Conservation (phyloP, 2,888 invertebrate genomes). For the Aspidapion aeneum region DNA sequence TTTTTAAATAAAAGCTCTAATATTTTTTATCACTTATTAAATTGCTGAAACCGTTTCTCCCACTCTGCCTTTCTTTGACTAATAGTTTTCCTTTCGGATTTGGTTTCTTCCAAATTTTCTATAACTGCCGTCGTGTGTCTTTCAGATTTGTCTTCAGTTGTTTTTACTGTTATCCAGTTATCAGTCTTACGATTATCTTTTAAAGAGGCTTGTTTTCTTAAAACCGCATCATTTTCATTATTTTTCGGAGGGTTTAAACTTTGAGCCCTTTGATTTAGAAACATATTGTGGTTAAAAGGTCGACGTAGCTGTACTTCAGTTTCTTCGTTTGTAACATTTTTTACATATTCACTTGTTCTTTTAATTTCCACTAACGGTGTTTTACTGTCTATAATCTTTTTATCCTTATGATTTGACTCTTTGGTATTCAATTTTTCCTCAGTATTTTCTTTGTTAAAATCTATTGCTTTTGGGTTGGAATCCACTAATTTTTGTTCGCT, state of each 20-base stretch:
- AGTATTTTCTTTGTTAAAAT: slow-evolving; percentile 23
- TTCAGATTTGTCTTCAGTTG: slow-evolving; percentile 34
- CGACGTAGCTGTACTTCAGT: slow-evolving; percentile 41
- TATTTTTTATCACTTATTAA: slow-evolving; percentile 54
- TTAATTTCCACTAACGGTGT: slow-evolving; percentile 31
- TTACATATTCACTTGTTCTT: slow-evolving; percentile 18
- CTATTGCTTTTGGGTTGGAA: slow-evolving; percentile 41
- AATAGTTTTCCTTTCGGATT: slow-evolving; percentile 56
- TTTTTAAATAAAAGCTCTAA: too few species aligned
- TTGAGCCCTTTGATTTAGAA: slow-evolving; percentile 36
- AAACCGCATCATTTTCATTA: slow-evolving; percentile 33
- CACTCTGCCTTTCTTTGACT: slow-evolving; percentile 73
- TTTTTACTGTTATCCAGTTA: slow-evolving; percentile 38
- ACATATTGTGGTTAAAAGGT: slow-evolving; percentile 36
- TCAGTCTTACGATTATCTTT: slow-evolving; percentile 41
- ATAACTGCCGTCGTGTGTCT: slow-evolving; percentile 33
- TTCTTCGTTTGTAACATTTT: slow-evolving; percentile 23
- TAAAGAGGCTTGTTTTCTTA: slow-evolving; percentile 41
- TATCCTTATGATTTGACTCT: slow-evolving; percentile 18
- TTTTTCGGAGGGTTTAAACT: slow-evolving; percentile 38
- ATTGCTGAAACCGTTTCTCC: slow-evolving; percentile 74
- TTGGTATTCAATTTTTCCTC: slow-evolving; percentile 16
- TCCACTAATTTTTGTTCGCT: slow-evolving; percentile 46
- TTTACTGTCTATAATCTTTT: slow-evolving; percentile 23
- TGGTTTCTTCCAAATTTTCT: slow-evolving; percentile 37